Conservation (phyloP, 2,888 invertebrate genomes). For the Ditula angustiorana region DNA sequence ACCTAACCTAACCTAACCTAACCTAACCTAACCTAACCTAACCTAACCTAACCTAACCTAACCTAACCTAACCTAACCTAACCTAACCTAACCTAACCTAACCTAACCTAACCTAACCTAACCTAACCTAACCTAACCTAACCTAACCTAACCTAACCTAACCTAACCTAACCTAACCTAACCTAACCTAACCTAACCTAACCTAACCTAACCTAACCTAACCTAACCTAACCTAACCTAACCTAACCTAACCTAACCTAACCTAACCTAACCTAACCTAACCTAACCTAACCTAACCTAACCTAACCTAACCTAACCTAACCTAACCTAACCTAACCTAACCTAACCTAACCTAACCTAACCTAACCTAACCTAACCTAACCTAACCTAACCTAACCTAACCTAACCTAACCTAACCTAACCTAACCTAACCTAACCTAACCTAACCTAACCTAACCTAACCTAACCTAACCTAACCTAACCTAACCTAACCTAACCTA, state of each 20-base stretch:
- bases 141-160: neutral
- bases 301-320: constrained; percentile 2
- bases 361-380: neutral
- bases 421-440: constrained; percentile 2
- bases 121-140: constrained; percentile 1
- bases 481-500: neutral
- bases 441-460: neutral
- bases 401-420: neutral
- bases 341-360: constrained; percentile 2
- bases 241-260: constrained; percentile 2
- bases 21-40: constrained; percentile 9
- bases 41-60: constrained; percentile 9
- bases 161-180: constrained; percentile 9
- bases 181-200: constrained; percentile 9
- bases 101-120: constrained; percentile 7
- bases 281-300: constrained; percentile 2
- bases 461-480: no score
- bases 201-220: constrained; percentile 9
- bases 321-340: constrained; percentile 2
- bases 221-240: constrained; percentile 2
- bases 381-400: neutral
- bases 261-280: constrained; percentile 2
- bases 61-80: constrained; percentile 9
- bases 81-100: neutral
- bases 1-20: neutral